Evolutionary conservation across 2,888 invertebrate species (phyloP), one percentile per base, ranked within the genome.

Genomic region (Agrochola litura): DNA sequence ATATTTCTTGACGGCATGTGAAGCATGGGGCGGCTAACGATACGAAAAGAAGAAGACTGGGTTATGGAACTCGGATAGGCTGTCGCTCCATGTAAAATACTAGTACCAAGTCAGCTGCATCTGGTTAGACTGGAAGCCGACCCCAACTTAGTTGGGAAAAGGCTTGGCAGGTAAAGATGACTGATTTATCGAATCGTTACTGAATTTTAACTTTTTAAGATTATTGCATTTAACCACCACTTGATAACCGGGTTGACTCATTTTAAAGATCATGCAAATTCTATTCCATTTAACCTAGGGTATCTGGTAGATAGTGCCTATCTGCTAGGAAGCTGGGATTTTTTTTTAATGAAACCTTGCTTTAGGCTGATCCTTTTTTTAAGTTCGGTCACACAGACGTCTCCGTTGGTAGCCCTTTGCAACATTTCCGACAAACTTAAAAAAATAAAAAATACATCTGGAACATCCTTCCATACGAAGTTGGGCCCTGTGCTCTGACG

Each of bases 401-500:
- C 22, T n/a, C 8, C 0, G 0, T 9, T n/a, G 16, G 4, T 2
- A 1, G 2, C 8, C 0, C 6, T 46, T 64, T 19, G 6, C 5
- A 54, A 12, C 6, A 22, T 58, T 37, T 25, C 0, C n/a, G 0
- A 22, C 14, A 5, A 30, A 49, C n/a, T 56, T 22, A 0, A 30
- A 54, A 69, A 58, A 46, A 70, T 76, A 41, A 76, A 30, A 73
- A 46, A 78, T 25, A 30, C 19, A n/a, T 19, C 60, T 81, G 73
- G 77, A 78, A 54, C 75, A 88, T 90, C 92, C 92, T 91, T 89
- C 84, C 70, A 74, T 56, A 58, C 82, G 72, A 85, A 94, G 92
- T 95, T 75, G 85, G 95, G 89, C 95, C 92, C 96, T 96, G 95
- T 89, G 71, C 85, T 71, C 72, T 93, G 93, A 93, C 94, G 94